A percentile compares a stretch with the other conserved stretches of the same genome.
phyloP scores from a whole-genome alignment of 2,888 invertebrate genomes.

The Chironomus riparius region DNA sequence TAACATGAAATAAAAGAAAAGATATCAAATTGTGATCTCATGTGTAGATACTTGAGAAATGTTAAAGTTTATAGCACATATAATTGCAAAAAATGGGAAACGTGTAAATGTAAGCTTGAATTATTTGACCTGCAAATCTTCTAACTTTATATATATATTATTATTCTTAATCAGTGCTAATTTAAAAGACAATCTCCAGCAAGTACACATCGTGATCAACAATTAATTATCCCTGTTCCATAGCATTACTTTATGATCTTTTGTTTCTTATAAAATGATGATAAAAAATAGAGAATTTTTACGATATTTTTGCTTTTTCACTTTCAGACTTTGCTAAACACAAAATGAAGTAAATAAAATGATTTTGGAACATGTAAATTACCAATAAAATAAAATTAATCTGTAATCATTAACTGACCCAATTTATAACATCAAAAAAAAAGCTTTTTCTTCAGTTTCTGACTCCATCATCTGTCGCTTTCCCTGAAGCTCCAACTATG shows the following conservation, averaged over 20 bases:
- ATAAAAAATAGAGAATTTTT: background rate
- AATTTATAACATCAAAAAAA: background rate
- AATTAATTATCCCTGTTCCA: background rate
- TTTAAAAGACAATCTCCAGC: background rate
- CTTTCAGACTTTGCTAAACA: background rate
- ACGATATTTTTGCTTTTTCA: background rate
- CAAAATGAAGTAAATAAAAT: background rate
- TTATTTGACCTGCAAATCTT: background rate
- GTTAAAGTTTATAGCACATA: no score
- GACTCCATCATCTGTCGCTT: background rate
- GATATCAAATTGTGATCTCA: background rate
- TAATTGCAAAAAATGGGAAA: background rate
- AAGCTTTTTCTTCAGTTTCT: background rate
- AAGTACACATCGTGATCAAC: background rate
- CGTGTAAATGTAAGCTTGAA: background rate
- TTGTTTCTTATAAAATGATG: background rate
- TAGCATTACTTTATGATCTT: background rate
- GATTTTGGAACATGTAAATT: background rate
- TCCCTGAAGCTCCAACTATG: background rate
- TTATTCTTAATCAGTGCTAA: no score
- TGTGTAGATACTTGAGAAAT: background rate
- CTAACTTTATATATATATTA: background rate
- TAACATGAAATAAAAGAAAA: background rate
- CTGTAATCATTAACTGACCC: background rate
- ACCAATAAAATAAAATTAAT: background rate